Conservation (phyloP, 2,797 vertebrate species). For the Meriones psammophilus region DNA sequence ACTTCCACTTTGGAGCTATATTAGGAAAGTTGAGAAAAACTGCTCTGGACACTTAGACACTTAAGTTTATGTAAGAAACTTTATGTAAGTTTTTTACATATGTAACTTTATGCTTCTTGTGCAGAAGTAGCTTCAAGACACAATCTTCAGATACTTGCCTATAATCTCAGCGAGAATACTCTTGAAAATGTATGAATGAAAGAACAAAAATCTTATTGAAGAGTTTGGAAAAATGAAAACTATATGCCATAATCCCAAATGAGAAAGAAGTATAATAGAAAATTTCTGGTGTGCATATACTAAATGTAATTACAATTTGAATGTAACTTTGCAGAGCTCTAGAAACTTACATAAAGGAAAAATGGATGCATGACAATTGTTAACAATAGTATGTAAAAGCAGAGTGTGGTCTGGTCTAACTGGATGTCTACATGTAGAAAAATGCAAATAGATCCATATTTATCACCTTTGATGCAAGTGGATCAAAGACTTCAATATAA, state of each 20-base stretch:
- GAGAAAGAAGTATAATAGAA: background rate
- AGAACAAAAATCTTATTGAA: background rate
- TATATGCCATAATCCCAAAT: background rate
- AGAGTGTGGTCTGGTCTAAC: background rate
- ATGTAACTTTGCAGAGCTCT: background rate
- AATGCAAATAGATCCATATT: too few species aligned
- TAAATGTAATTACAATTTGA: background rate
- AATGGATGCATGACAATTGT: background rate
- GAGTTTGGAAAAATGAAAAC: background rate
- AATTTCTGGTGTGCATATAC: background rate
- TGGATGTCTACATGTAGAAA: too few species aligned
- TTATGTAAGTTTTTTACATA: background rate
- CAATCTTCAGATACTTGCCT: background rate
- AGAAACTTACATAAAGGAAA: background rate
- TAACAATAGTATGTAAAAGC: background rate
- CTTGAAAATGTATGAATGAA: background rate
- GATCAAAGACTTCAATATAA: too few species aligned
- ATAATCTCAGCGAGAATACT: background rate
- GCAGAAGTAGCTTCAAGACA: background rate
- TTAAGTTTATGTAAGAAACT: background rate
- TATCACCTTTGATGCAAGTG: too few species aligned
- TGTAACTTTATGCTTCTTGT: background rate
- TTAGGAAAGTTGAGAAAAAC: background rate
- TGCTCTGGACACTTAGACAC: background rate
- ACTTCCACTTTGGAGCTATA: background rate